Percentiles rank a stretch among this genome's conserved stretches.
These are phyloP conservation scores for Nanorana parkeri DNA, from an alignment of 2,113 vertebrate species.

Conservation along the genomic window DNA sequence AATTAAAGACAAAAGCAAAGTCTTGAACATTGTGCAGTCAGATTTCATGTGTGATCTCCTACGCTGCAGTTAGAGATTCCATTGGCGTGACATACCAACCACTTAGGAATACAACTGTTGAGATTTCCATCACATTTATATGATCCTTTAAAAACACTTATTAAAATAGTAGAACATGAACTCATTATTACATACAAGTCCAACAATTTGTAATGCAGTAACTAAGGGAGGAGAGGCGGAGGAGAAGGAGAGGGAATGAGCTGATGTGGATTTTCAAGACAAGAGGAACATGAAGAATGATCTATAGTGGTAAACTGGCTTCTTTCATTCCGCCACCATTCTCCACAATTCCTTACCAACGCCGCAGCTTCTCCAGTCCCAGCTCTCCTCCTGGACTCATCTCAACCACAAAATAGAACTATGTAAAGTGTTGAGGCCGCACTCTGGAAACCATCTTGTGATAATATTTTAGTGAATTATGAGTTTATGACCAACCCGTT, in stretches of 20 bases:
- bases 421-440: too few relatives aligned
- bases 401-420: too few relatives aligned
- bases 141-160: background rate
- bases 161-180: constrained; percentile 2
- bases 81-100: constrained; percentile 11
- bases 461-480: too few relatives aligned
- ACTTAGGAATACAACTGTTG: background rate
- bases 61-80: constrained; percentile 10
- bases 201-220: too few relatives aligned
- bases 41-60: constrained; percentile 26
- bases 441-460: too few relatives aligned
- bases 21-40: background rate
- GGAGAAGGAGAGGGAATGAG: constrained; percentile 50
- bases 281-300: background rate
- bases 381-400: too few relatives aligned
- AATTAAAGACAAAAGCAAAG: constrained; percentile 29
- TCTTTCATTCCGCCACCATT: too few relatives aligned
- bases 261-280: constrained; percentile 64
- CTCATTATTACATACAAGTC: constrained; percentile 1
- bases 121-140: background rate
- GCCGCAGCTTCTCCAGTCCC: too few relatives aligned
- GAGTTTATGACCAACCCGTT: too few relatives aligned
- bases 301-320: too few relatives aligned
- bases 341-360: too few relatives aligned
- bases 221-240: too few relatives aligned